Evolutionary conservation across 1,140 invertebrate genomes (phyloP).

Genomic region (Drosophila malerkotliana): DNA sequence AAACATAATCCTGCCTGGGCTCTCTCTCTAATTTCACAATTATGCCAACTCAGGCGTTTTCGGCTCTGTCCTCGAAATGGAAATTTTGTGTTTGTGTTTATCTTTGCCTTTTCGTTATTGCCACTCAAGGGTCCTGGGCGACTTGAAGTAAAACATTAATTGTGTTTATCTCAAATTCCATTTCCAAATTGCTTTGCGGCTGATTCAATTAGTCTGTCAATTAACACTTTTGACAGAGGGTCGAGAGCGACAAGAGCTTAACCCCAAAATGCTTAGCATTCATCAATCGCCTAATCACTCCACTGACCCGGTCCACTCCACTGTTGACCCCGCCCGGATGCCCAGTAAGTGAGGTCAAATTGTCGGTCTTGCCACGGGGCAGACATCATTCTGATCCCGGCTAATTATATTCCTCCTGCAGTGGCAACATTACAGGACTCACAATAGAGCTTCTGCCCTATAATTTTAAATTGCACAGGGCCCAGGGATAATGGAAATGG

Average conservation of each 20-base stretch:
- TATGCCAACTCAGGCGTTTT: slow-evolving; percentile 40
- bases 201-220: slow-evolving; percentile 52
- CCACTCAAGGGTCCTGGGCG: slow-evolving; percentile 14
- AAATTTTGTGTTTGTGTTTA: slow-evolving; percentile 56
- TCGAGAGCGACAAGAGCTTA: slow-evolving; percentile 6
- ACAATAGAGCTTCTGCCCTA: slow-evolving; percentile 16
- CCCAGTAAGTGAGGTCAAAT: slow-evolving; percentile 13
- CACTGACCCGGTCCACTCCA: background rate
- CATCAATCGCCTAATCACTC: slow-evolving; percentile 39
- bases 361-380: slow-evolving; percentile 8
- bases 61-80: slow-evolving; percentile 16
- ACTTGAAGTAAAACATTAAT: slow-evolving; percentile 55
- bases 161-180: slow-evolving; percentile 68
- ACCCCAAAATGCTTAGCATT: slow-evolving; percentile 14
- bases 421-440: slow-evolving; percentile 27
- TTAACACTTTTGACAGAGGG: slow-evolving; percentile 35
- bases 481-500: background rate
- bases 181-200: slow-evolving; percentile 57
- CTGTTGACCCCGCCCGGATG: background rate
- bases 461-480: slow-evolving; percentile 38
- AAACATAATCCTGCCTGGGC: slow-evolving; percentile 20
- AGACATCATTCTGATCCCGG: background rate
- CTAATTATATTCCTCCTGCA: slow-evolving; percentile 44
- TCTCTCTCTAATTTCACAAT: slow-evolving; percentile 21
- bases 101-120: slow-evolving; percentile 41